Evolutionary conservation across 2,113 vertebrate genomes (phyloP), one percentile per base, ranked within the genome.

Genomic region (Takifugu flavidus): DNA sequence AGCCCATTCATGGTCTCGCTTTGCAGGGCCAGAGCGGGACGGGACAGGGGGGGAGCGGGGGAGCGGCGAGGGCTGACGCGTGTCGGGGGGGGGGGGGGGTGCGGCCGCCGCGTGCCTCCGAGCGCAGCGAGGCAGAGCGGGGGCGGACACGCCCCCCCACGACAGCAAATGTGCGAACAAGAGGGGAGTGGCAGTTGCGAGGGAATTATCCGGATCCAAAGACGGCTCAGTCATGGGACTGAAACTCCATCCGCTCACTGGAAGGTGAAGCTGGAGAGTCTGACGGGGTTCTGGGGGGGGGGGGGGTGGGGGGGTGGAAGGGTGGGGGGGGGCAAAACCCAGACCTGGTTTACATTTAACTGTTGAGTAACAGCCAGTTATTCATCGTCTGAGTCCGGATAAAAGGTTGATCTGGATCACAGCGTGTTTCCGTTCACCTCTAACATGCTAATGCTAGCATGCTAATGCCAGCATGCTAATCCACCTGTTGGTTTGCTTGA

Each of bases 1-100:
- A 90, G 72, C 82, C 90, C 88, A 91, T 91, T 91, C 89, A 91
- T 91, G 90, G 90, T 90, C 90, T 91, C 86, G 62, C 63, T 86
- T 90, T 88, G 87, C 86, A 86, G 81, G 59, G 75, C 64, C 62
- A 69, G 70, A 62, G 77, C 72, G 78, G 58, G 73, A 70, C 75
- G 75, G 77, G 65, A 81, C 84, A 85, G 82, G 82, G 65, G 49
- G 67, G 57, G 55, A 51, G 70, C 20, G 20, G 20, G 20, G 20
- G 20, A 20, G 20, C 20, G 59, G 73, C 49, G 14, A 28, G 74
- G 49, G 69, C 70, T 53, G 62, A 34, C 70, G 34, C 68, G 62
- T 64, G 47, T 26, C 53, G 58, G 54, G 59, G 15, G n/a, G n/a
- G 58, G 49, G 53, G 20, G 43, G 12, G 46, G 20, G 45, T 26